Evolutionary conservation across 2,888 invertebrate species (phyloP), one percentile per base, ranked within the genome.

Genomic region (Sphecodes monilicornis): DNA sequence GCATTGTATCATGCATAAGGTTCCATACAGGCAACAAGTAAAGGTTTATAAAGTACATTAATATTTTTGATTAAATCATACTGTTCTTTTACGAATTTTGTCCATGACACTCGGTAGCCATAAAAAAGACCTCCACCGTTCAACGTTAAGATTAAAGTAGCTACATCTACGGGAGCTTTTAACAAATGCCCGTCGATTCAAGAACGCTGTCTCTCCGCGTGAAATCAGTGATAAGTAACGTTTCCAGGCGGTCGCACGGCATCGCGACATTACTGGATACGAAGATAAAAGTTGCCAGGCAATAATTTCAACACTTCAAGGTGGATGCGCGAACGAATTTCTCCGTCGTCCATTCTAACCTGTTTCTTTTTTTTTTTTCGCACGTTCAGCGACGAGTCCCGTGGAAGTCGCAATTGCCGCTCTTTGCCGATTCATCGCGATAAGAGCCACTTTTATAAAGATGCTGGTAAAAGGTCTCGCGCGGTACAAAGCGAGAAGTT

Each of bases 401-500:
- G 75, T 26, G n/a, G 72, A 71, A 78, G 74, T 84, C 82, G 60
- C 84, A 82, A 82, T 84, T 84, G 84, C 70, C 36, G 46, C 73
- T 68, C 39, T 73, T 22, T 68, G 77, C 70, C 74, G 68, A 82
- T 84, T 78, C 71, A 39, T 75, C 60, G 71, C 75, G 78, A 50
- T 82, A 82, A 82, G 66, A 78, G 84, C 75, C 72, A 84, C 78
- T 84, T 84, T 78, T 71, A 78, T 78, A 75, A 32, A 64, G 78
- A 26, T 72, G 64, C 60, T 74, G 43, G 70, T 84, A 74, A 84
- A 84, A 80, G 80, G 81, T 74, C 77, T 76, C 70, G 26, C 76
- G 26, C 41, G 5, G 71, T 32, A 41, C 54, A 74, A 71, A 75
- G 70, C 66, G 32, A 57, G 74, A 32, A 32, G 78, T 73, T n/a